Conservation (phyloP, 2,888 invertebrate genomes). For the Glyphotaelius pellucidus region DNA sequence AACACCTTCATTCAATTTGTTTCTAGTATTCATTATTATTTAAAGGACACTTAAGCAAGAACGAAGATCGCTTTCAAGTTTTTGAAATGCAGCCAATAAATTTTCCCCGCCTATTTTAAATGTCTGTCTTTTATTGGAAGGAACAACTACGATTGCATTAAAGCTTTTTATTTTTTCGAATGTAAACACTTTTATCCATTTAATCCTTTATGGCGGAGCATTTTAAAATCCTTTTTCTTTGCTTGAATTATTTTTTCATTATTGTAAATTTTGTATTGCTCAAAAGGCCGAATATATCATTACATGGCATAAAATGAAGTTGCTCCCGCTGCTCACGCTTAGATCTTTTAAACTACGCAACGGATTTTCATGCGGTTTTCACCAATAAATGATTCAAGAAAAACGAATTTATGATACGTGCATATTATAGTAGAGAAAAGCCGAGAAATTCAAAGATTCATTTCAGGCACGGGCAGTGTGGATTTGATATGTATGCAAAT, state of each 20-base stretch:
- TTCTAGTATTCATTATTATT: slow-evolving; percentile 41
- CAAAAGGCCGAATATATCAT: too few relatives aligned
- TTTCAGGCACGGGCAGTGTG: too few relatives aligned
- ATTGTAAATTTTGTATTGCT: not conserved
- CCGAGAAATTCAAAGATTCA: too few relatives aligned
- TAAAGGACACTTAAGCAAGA: slow-evolving; percentile 36
- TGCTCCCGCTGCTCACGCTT: too few relatives aligned
- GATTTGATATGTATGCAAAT: too few relatives aligned
- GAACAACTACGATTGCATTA: not conserved
- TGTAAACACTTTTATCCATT: not conserved
- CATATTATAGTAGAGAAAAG: too few relatives aligned
- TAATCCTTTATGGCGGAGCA: not conserved
- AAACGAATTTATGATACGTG: too few relatives aligned
- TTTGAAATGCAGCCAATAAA: slow-evolving; percentile 9
- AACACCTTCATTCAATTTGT: slow-evolving; percentile 49
- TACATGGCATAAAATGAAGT: too few relatives aligned
- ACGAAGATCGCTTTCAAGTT: not conserved
- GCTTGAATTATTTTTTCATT: not conserved
- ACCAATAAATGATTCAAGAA: too few relatives aligned
- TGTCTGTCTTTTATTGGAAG: not conserved
- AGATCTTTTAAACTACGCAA: too few relatives aligned
- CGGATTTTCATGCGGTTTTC: too few relatives aligned
- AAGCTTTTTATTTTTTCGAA: not conserved
- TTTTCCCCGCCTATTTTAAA: not conserved
- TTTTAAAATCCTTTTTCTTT: not conserved